Evolutionary conservation across 92 coral and sea anemone genomes (phyloP).

Genomic region (Palythoa heliodiscus): DNA sequence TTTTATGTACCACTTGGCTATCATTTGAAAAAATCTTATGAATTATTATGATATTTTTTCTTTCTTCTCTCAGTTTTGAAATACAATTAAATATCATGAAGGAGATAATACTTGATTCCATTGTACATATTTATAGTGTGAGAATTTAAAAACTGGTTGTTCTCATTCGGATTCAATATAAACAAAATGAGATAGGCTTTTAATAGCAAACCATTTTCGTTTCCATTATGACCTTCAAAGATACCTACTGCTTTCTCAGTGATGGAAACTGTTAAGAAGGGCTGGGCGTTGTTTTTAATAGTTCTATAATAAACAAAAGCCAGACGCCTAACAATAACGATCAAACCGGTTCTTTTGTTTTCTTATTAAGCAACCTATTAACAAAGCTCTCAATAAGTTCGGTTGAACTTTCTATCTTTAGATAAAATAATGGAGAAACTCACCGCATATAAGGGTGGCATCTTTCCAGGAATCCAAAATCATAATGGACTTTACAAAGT

Average conservation of each 20-base stretch:
- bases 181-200: too few species aligned
- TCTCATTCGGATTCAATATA: too few species aligned
- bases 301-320: neutral
- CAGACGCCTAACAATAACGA: neutral
- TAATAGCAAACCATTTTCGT: neutral
- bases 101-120: too few species aligned
- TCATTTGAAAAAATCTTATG: too few species aligned
- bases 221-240: neutral
- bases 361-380: constrained; percentile 10
- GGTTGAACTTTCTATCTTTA: neutral
- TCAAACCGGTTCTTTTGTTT: constrained; percentile 3
- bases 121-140: too few species aligned
- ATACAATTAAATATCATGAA: too few species aligned
- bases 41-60: too few species aligned
- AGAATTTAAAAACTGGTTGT: too few species aligned
- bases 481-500: neutral
- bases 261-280: neutral
- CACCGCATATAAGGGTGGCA: constrained; percentile 13
- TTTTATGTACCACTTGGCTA: too few species aligned
- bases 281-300: neutral
- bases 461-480: neutral
- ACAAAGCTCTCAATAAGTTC: neutral
- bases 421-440: constrained; percentile 9
- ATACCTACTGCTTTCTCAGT: neutral
- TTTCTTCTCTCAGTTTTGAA: too few species aligned